Conservation (phyloP, 2,113 vertebrate species). For the Cyprinodon tularosa region DNA sequence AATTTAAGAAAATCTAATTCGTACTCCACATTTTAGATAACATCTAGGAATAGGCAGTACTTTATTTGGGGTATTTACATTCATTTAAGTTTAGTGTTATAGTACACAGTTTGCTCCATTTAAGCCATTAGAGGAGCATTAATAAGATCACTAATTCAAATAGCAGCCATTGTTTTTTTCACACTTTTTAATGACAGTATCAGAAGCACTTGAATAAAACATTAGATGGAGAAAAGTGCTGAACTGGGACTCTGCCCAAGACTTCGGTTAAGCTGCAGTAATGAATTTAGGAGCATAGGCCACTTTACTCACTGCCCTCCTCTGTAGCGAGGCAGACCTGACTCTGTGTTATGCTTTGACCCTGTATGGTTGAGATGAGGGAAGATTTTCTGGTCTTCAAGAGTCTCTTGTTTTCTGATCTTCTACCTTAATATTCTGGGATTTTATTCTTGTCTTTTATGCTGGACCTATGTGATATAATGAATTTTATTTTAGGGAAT, state of each 20-base stretch:
- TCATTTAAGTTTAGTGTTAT: neutral
- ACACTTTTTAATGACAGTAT: constrained; percentile 53
- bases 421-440: constrained; percentile 36
- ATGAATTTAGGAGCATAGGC: constrained; percentile 49
- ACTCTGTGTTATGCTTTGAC: constrained; percentile 49
- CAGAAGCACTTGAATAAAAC: constrained; percentile 72
- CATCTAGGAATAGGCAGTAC: no score
- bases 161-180: constrained; percentile 50
- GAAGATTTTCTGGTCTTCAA: constrained; percentile 19
- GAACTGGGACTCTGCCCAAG: constrained; percentile 41
- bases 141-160: constrained; percentile 62
- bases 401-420: neutral
- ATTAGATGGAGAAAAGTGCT: constrained; percentile 62
- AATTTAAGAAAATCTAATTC: neutral
- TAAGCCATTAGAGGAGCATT: constrained; percentile 21
- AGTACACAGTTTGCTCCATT: neutral
- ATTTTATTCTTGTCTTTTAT: constrained; percentile 53
- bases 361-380: constrained; percentile 22
- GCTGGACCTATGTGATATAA: constrained; percentile 21
- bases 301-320: constrained; percentile 28
- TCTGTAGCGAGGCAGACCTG: neutral
- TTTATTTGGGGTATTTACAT: neutral
- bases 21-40: neutral
- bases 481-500: constrained; percentile 7
- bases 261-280: constrained; percentile 37